These are phyloP conservation scores for Macquaria ambigua DNA, from an alignment of 2,113 vertebrate genomes.

Conservation along the genomic window DNA sequence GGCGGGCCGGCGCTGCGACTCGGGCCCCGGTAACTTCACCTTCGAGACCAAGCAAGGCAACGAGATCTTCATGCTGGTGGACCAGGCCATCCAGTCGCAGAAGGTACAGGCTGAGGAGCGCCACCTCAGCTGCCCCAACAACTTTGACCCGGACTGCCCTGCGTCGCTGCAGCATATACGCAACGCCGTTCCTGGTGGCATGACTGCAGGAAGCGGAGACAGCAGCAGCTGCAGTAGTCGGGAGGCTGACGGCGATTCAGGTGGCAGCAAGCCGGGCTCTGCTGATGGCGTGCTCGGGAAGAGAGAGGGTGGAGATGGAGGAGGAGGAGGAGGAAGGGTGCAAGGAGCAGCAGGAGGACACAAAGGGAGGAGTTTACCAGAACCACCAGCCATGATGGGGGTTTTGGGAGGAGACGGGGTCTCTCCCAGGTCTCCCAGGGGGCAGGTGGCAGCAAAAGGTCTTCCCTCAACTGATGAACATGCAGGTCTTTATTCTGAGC, in stretches of 20 bases:
- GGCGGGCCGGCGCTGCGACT: conserved; percentile 94
- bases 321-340: conserved; percentile 46
- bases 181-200: conserved; percentile 52
- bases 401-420: conserved; percentile 62
- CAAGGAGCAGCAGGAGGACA: conserved; percentile 48
- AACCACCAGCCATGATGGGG: conserved; percentile 79
- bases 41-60: conserved; percentile 98
- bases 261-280: conserved; percentile 83
- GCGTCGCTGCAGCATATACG: conserved; percentile 75
- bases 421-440: conserved; percentile 76
- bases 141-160: conserved; percentile 78
- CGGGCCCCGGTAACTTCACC: conserved; percentile 96
- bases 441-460: conserved; percentile 54
- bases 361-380: conserved; percentile 87
- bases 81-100: conserved; percentile 92
- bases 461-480: conserved; percentile 70
- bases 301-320: conserved; percentile 79
- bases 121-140: conserved; percentile 78
- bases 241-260: conserved; percentile 82
- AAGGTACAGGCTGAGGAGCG: conserved; percentile 88
- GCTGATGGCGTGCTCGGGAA: conserved; percentile 82
- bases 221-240: conserved; percentile 75
- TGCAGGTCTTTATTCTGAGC: conserved; percentile 89
- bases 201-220: conserved; percentile 41
- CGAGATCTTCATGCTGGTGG: conserved; percentile 94